These are phyloP conservation scores for Phyllotreta striolata DNA, from an alignment of 2,888 invertebrate genomes.

Conservation along the genomic window DNA sequence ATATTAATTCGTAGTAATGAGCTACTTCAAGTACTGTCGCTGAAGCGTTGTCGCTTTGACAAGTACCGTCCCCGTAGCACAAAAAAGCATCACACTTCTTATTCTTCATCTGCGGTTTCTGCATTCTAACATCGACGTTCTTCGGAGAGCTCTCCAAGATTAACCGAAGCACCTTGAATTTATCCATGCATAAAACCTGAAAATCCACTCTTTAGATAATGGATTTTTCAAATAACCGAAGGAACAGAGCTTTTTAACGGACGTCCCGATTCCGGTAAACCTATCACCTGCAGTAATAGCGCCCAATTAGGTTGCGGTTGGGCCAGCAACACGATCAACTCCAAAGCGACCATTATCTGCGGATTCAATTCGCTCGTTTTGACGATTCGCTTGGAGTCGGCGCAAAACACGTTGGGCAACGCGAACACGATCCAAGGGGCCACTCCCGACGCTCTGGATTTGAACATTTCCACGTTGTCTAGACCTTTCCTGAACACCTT, in stretches of 20 bases:
- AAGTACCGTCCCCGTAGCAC: constrained; percentile 72
- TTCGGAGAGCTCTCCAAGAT: constrained; percentile 64
- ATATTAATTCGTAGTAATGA: constrained; percentile 66
- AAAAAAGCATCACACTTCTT: constrained; percentile 71
- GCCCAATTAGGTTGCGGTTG: constrained; percentile 85
- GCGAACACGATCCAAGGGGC: constrained; percentile 77
- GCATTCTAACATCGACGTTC: constrained; percentile 45
- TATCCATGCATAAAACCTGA: constrained; percentile 76
- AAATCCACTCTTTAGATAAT: constrained; percentile 36
- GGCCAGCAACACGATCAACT: constrained; percentile 74
- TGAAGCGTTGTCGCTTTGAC: constrained; percentile 51
- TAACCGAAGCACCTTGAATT: constrained; percentile 70
- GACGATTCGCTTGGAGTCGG: constrained; percentile 52
- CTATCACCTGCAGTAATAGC: constrained; percentile 72
- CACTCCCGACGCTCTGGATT: constrained; percentile 65
- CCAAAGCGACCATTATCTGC: constrained; percentile 72
- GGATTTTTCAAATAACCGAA: constrained; percentile 1
- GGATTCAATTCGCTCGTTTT: constrained; percentile 63
- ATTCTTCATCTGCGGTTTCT: constrained; percentile 46
- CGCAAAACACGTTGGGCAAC: constrained; percentile 69
- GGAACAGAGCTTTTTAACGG: too few relatives aligned
- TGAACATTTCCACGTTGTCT: constrained; percentile 66
- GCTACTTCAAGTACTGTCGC: constrained; percentile 38
- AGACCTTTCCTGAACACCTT: constrained; percentile 67
- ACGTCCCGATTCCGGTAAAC: not conserved